These are phyloP conservation scores for Stegana nigrithorax DNA, from an alignment of 2,888 invertebrate species.

Conservation along the genomic window DNA sequence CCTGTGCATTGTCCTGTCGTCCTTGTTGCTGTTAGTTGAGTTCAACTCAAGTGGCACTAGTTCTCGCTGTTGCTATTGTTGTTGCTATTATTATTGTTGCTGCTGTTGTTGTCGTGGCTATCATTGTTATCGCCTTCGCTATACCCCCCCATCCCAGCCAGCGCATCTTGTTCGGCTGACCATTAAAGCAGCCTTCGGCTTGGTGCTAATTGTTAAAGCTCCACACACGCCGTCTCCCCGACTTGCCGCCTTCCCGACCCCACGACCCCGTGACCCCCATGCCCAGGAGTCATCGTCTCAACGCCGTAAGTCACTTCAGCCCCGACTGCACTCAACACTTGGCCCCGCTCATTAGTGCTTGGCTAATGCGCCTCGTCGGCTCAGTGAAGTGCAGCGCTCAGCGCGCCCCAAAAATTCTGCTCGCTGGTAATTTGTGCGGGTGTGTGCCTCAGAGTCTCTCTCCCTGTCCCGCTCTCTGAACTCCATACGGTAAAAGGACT, in stretches of 20 bases:
- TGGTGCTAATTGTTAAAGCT: constrained; percentile 29
- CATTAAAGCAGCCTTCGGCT: constrained; percentile 31
- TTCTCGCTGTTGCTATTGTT: background rate
- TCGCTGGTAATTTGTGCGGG: constrained; percentile 9
- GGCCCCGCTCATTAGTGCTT: constrained; percentile 4
- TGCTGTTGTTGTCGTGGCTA: constrained; percentile 6
- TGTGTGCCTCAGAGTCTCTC: background rate
- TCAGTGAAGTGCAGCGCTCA: background rate
- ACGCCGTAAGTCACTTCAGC: background rate
- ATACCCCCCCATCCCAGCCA: constrained; percentile 1
- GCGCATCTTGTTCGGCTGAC: constrained; percentile 11
- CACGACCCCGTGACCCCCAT: background rate
- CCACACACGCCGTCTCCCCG: constrained; percentile 7
- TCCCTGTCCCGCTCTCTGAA: too few relatives aligned
- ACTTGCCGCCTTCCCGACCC: background rate
- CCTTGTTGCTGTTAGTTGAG: constrained; percentile 8
- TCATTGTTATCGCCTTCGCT: too few relatives aligned
- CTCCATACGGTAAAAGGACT: constrained; percentile 1
- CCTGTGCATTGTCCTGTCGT: background rate
- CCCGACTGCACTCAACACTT: background rate
- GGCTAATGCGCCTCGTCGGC: background rate
- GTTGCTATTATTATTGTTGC: background rate
- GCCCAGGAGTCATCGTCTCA: background rate
- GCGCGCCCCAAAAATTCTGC: background rate
- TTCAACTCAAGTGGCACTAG: constrained; percentile 4